phyloP scores from a whole-genome alignment of 2,113 vertebrate species.

The Setophaga kirtlandii region DNA sequence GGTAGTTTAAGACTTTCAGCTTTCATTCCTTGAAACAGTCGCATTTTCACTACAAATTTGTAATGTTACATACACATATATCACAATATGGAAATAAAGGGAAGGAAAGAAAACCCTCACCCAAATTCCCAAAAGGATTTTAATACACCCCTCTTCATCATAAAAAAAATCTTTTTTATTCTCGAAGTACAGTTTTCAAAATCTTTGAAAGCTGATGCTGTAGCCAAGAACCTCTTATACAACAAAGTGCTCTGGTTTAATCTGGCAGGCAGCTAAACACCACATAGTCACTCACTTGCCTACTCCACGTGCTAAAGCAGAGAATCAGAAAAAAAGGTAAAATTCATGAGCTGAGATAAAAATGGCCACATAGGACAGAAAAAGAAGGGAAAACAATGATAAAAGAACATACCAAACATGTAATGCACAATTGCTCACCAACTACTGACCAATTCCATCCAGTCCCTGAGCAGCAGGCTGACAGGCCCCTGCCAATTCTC shows the following conservation, averaged over 20 bases:
- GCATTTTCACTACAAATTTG: background rate
- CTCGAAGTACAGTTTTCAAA: background rate
- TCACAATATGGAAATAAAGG: background rate
- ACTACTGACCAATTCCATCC: rapidly evolving
- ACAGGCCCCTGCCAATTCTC: background rate
- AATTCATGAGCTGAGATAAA: background rate
- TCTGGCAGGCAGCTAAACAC: background rate
- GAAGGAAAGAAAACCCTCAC: background rate
- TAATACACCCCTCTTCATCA: background rate
- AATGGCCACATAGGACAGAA: background rate
- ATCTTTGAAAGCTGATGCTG: background rate
- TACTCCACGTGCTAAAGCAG: background rate
- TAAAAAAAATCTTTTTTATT: background rate
- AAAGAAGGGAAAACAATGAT: background rate
- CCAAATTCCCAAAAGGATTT: background rate
- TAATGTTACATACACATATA: background rate
- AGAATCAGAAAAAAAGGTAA: background rate
- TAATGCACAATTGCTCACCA: background rate
- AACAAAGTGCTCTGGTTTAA: background rate
- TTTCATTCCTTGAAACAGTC: background rate
- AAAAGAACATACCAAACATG: background rate
- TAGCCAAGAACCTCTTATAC: background rate
- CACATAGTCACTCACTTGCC: background rate
- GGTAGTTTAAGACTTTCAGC: background rate
- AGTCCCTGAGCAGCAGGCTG: background rate